Evolutionary conservation across 1,140 invertebrate species (phyloP).

Genomic region (Streblospio benedicti): DNA sequence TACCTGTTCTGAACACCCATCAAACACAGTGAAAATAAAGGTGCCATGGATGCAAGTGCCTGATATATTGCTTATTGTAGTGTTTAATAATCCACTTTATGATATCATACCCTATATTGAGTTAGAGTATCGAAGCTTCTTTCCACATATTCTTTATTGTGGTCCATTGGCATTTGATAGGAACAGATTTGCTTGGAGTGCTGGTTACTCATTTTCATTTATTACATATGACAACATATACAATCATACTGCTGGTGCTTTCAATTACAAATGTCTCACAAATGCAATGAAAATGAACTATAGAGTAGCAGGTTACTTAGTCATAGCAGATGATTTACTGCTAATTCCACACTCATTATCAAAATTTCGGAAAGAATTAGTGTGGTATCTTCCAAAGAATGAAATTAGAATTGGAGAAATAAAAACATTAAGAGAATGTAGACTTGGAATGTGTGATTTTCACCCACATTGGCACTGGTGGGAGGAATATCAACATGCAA

Average conservation of each 20-base stretch:
- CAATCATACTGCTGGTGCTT: background rate
- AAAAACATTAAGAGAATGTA: slow-evolving; percentile 6
- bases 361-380: background rate
- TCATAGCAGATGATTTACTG: slow-evolving; percentile 31
- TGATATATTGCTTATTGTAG: slow-evolving; percentile 34
- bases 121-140: slow-evolving; percentile 33
- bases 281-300: slow-evolving; percentile 43
- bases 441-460: slow-evolving; percentile 10
- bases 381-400: slow-evolving; percentile 8
- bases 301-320: slow-evolving; percentile 37
- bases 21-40: background rate
- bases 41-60: background rate
- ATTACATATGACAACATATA: slow-evolving; percentile 28
- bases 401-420: slow-evolving; percentile 8
- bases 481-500: background rate
- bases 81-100: slow-evolving; percentile 37
- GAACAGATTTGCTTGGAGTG: slow-evolving; percentile 28
- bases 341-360: background rate
- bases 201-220: slow-evolving; percentile 33
- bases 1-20: background rate
- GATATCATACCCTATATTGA: slow-evolving; percentile 39
- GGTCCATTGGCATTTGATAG: slow-evolving; percentile 33
- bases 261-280: slow-evolving; percentile 36
- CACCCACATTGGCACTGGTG: slow-evolving; percentile 9
- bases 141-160: slow-evolving; percentile 42